Evolutionary conservation across 2,888 invertebrate genomes (phyloP), one percentile per base, ranked within the genome.

Genomic region (Prenolepis imparis): DNA sequence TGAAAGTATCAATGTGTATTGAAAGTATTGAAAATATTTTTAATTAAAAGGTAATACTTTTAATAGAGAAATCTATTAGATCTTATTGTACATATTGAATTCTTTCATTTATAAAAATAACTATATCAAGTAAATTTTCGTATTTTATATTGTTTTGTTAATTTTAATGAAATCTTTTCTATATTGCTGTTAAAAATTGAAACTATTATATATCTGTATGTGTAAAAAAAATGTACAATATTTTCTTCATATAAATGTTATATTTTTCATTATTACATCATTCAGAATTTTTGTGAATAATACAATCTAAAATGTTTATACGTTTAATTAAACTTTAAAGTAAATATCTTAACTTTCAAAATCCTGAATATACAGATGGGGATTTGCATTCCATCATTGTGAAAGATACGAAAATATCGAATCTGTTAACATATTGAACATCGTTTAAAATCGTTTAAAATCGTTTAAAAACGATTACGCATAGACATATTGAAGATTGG

Each of bases 401-500:
- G 2, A 2, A 2, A 2, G n/a, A 15, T 18, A n/a, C 24, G 32
- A 24, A 59, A 68, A 68, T 78, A 59, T 24, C 44, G 11, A 68
- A 68, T 44, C 12, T 32, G 32, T 8, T 18, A 59, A n/a, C 32
- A 21, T 28, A 28, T 59, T 44, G n/a, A n/a, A n/a, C n/a, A n/a
- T n/a, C n/a, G n/a, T n/a, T n/a, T n/a, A n/a, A n/a, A n/a, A n/a
- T n/a, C n/a, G n/a, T n/a, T n/a, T n/a, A n/a, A n/a, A n/a, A n/a
- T n/a, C n/a, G n/a, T n/a, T n/a, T n/a, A n/a, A n/a, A n/a, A n/a
- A n/a, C n/a, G n/a, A n/a, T n/a, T n/a, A n/a, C n/a, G 18, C 44
- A 61, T 78, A 18, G 44, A 36, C 68, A 44, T 36, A 68, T 68
- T 32, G 32, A 41, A 68, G 39, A 78, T 59, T 78, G n/a, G 44